Percentiles rank a stretch among this genome's conserved stretches.
Evolutionary conservation across 1,140 invertebrate genomes (phyloP).

Genomic region (Polypedilum vanderplanki): DNA sequence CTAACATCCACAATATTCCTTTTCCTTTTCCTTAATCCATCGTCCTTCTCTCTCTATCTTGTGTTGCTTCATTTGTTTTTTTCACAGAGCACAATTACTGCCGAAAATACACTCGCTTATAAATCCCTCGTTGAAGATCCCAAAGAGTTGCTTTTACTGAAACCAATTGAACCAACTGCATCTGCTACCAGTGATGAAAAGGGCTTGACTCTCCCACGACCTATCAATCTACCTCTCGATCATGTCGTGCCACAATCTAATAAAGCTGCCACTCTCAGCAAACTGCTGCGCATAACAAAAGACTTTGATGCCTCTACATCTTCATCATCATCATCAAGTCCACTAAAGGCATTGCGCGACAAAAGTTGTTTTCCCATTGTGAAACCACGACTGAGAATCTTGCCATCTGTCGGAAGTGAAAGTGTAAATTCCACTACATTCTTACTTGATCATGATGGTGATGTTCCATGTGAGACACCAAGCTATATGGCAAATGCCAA

Average conservation of each 20-base stretch:
- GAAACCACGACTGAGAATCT: conserved; percentile 27
- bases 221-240: background rate
- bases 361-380: conserved; percentile 30
- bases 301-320: background rate
- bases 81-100: conserved; percentile 64
- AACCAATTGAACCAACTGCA: background rate
- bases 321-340: conserved; percentile 30
- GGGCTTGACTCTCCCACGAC: background rate
- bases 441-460: conserved; percentile 30
- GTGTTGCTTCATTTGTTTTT: conserved; percentile 33
- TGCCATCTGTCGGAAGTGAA: conserved; percentile 32
- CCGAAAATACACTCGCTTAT: conserved; percentile 83
- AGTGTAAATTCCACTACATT: conserved; percentile 34
- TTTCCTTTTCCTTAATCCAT: conserved; percentile 29
- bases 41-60: conserved; percentile 36
- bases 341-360: conserved; percentile 28
- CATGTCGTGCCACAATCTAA: conserved; percentile 18
- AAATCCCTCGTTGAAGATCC: conserved; percentile 79
- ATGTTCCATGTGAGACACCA: conserved; percentile 39
- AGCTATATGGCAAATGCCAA: conserved; percentile 36
- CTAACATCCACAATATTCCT: background rate
- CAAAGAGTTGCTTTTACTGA: conserved; percentile 23
- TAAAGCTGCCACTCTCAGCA: conserved; percentile 11
- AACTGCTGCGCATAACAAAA: conserved; percentile 18
- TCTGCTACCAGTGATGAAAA: background rate